Base-by-base conservation (phyloP, 2,797 vertebrate genomes). In the Girardinus metallicus region DNA sequence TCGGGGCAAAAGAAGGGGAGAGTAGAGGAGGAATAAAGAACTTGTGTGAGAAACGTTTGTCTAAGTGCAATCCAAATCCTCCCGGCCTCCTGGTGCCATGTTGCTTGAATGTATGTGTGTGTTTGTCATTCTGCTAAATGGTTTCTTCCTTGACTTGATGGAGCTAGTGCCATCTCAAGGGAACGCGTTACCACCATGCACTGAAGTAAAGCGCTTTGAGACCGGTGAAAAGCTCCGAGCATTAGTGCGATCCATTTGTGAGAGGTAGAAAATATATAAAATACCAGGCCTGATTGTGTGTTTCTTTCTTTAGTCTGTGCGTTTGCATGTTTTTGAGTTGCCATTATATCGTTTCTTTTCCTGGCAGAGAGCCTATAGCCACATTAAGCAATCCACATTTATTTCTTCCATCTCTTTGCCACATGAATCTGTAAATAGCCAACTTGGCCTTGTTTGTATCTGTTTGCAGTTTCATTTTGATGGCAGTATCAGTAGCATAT, bases 101-200 rank as follows among this genome's bases (percentile, higher is more conserved):
- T 74, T 84, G 73, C 77, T 41, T 86, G 74, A 44, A 77, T 88
- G 71, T 83, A 57, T 78, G 80, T 91, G 87, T 94, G 86, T 94
- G 91, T 93, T 87, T 93, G 88, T 93, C 89, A 94, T 93, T 93
- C 86, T 83, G 83, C 93, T 94, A 94, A 95, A 95, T 94, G 92
- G 87, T 91, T 94, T 94, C 93, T 92, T 93, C 93, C 90, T 91
- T 91, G 88, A 92, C 90, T 92, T 93, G 94, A 95, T 93, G 90
- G 93, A 94, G 89, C 92, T 91, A 92, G 94, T 89, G 89, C 78
- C 87, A 85, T 92, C 93, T 93, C 93, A 73, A 87, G 93, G 92
- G 94, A 94, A 83, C 79, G 26, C 78, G 90, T 90, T 92, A 87
- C 90, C 90, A 90, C 91, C 85, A 79, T 91, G 87, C 88, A 85